phyloP scores from a whole-genome alignment of 2,113 vertebrate genomes.

The Grantiella picta region DNA sequence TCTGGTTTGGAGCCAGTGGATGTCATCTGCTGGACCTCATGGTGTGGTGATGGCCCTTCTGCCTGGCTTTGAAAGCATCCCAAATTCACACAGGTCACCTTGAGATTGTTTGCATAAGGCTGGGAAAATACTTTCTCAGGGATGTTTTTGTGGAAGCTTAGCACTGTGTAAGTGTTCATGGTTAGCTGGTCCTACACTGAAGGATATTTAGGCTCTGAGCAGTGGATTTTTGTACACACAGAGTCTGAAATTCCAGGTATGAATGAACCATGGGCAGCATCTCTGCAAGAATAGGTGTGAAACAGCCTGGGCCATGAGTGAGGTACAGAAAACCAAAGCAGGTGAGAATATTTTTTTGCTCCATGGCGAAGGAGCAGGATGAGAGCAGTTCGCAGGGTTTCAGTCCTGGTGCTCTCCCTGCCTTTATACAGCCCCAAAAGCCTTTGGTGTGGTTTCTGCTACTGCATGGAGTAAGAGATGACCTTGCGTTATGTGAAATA shows the following conservation, averaged over 20 bases:
- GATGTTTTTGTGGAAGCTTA: not conserved
- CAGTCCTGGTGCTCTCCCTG: not conserved
- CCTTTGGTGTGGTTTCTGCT: not conserved
- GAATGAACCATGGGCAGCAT: not conserved
- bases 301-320: not conserved
- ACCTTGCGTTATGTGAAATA: not conserved
- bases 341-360: not conserved
- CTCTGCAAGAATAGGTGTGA: not conserved
- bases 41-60: not conserved
- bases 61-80: not conserved
- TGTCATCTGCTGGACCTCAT: not conserved
- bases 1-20: not conserved
- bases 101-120: not conserved
- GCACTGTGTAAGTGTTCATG: not conserved
- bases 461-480: not conserved
- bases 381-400: not conserved
- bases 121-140: not conserved
- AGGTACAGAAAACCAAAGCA: not conserved
- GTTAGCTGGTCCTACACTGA: not conserved
- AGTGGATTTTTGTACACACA: not conserved
- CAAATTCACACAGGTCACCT: not conserved
- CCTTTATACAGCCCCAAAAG: not conserved
- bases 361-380: not conserved
- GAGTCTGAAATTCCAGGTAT: not conserved
- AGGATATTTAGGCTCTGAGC: not conserved